Evolutionary conservation across 2,888 invertebrate genomes (phyloP), one percentile per base, ranked within the genome.

Genomic region (Eristalis pertinax): DNA sequence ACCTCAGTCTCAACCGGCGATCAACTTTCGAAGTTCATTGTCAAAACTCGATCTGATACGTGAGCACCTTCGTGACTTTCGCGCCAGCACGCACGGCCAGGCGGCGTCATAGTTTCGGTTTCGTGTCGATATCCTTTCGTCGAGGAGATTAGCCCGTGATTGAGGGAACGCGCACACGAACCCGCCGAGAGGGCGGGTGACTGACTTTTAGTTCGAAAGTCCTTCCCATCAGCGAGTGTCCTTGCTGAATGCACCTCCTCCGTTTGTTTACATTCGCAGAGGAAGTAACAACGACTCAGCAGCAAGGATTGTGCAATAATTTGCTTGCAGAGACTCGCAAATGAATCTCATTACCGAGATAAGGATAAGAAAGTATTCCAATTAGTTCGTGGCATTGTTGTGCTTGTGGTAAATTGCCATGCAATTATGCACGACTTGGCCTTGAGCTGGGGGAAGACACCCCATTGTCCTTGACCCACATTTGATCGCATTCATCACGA

Each of bases 331-430:
- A 64, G 29, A 67, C 67, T 72, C 60, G 11, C 32, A 67, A 79
- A 79, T 67, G 60, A 79, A 79, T 67, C 65, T 73, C 78, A 72
- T 79, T 79, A 73, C 29, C 41, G 29, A 72, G 29, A 65, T 60
- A 63, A 69, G 64, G 50, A 50, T 19, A 19, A 50, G 50, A 50
- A 72, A 73, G 38, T 65, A 32, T 43, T 80, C 50, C 32, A 67
- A 80, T 80, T 80, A 80, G 35, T 13, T 15, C 67, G 15, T 4
- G 43, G 41, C 65, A 50, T 68, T 65, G 62, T 68, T 67, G 80
- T 19, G 8, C n/a, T 19, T 4, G 35, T n/a, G n/a, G 1, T 2
- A 1, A 65, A 65, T 78, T 64, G 70, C 58, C 70, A 64, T 60
- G 65, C 41, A 65, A 78, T 78, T 72, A 78, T 70, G n/a, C n/a